These are phyloP conservation scores for Agrochola macilenta DNA, from an alignment of 2,888 invertebrate genomes.

Conservation along the genomic window DNA sequence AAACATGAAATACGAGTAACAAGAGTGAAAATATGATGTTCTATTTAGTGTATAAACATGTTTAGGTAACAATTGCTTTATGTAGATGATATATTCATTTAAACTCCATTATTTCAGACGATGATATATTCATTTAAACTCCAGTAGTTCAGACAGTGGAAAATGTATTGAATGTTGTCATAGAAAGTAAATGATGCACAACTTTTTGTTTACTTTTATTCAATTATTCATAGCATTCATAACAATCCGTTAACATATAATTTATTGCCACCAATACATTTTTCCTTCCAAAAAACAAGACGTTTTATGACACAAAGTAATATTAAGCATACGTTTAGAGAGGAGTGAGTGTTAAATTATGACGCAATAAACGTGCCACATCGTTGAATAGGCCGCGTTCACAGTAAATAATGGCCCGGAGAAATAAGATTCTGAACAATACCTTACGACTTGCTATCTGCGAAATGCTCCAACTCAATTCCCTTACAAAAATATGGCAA, in stretches of 20 bases:
- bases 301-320: conserved; percentile 43
- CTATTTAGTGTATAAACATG: not conserved
- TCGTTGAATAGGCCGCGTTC: conserved; percentile 58
- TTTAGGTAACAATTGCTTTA: not conserved
- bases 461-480: conserved; percentile 78
- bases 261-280: conserved; percentile 19
- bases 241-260: conserved; percentile 11
- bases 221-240: conserved; percentile 1
- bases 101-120: not conserved
- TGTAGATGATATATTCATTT: not conserved
- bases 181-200: not conserved
- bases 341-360: conserved; percentile 63
- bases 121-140: not conserved
- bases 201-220: not conserved
- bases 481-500: conserved; percentile 86
- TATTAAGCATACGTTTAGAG: conserved; percentile 54
- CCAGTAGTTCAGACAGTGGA: not conserved
- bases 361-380: conserved; percentile 62
- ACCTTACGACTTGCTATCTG: conserved; percentile 64
- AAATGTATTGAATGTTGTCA: not conserved
- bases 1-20: not conserved
- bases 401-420: conserved; percentile 63
- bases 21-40: not conserved
- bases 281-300: conserved; percentile 32
- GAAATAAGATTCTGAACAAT: conserved; percentile 69